Conservation (phyloP, 2,888 invertebrate species). For the Atherix ibis region DNA sequence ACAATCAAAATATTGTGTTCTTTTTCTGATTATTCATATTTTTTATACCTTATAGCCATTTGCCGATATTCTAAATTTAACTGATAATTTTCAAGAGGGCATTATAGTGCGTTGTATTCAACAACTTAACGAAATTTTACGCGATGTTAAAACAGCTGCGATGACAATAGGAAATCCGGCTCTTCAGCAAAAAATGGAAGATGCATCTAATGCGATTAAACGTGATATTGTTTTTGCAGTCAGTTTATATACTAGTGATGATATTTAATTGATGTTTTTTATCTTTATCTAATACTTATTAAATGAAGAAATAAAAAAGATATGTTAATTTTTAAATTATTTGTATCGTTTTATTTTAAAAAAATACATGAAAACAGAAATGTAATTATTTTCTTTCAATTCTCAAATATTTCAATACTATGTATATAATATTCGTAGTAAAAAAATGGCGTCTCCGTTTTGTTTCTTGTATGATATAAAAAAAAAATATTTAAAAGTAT, state of each 20-base stretch:
- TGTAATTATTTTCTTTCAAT: too few species aligned
- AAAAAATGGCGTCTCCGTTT: too few species aligned
- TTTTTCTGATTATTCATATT: neutral
- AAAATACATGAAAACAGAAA: too few species aligned
- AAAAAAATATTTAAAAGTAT: too few species aligned
- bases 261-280: too few species aligned
- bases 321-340: too few species aligned
- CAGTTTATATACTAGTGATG: slow-evolving; percentile 90
- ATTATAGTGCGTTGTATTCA: slow-evolving; percentile 96
- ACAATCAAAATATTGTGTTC: neutral
- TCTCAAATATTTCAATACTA: too few species aligned
- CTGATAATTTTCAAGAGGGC: slow-evolving; percentile 84
- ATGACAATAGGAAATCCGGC: slow-evolving; percentile 85
- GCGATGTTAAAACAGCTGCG: slow-evolving; percentile 82
- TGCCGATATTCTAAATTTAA: slow-evolving; percentile 79
- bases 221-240: slow-evolving; percentile 97
- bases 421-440: too few species aligned
- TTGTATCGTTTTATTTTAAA: too few species aligned
- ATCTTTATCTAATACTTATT: too few species aligned
- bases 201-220: slow-evolving; percentile 81
- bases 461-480: too few species aligned
- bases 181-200: slow-evolving; percentile 86
- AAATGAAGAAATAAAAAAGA: too few species aligned
- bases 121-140: slow-evolving; percentile 80
- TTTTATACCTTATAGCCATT: slow-evolving; percentile 49